Evolutionary conservation across 2,888 invertebrate species (phyloP).

Genomic region (Meteorus colon): DNA sequence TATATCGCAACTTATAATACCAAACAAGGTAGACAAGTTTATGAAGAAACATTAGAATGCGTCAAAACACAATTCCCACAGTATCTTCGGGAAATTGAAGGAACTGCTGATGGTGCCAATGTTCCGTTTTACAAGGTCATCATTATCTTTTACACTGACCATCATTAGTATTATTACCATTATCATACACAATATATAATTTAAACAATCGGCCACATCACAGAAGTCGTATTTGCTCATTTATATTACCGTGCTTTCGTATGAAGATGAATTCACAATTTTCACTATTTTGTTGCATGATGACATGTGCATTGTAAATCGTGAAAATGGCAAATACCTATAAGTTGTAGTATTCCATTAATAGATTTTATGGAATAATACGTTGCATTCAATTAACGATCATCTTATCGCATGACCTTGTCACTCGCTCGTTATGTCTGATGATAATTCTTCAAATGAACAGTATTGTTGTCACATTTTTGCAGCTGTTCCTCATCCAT

Average conservation of each 20-base stretch:
- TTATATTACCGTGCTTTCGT: neutral
- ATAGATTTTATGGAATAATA: neutral
- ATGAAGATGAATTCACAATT: neutral
- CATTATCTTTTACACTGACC: too few species aligned
- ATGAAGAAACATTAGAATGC: conserved; percentile 82
- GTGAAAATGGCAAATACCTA: neutral
- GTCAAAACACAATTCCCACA: conserved; percentile 85
- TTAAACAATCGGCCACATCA: neutral
- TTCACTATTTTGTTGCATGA: neutral
- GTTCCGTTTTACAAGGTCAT: conserved; percentile 87
- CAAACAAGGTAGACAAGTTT: conserved; percentile 80
- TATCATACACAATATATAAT: too few species aligned
- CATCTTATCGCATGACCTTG: conserved; percentile 22
- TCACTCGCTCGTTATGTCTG: neutral
- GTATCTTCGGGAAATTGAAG: conserved; percentile 87
- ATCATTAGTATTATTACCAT: too few species aligned
- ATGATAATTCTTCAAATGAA: neutral
- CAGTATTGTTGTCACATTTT: conserved; percentile 45
- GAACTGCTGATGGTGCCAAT: conserved; percentile 88
- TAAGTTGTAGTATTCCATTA: neutral
- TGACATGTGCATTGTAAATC: neutral
- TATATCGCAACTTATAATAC: conserved; percentile 84
- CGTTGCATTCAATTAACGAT: neutral
- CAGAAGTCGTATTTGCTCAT: neutral
- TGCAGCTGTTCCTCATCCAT: conserved; percentile 88